These are phyloP conservation scores for Ptilodon capucinus DNA, from an alignment of 2,888 invertebrate species.

Conservation along the genomic window DNA sequence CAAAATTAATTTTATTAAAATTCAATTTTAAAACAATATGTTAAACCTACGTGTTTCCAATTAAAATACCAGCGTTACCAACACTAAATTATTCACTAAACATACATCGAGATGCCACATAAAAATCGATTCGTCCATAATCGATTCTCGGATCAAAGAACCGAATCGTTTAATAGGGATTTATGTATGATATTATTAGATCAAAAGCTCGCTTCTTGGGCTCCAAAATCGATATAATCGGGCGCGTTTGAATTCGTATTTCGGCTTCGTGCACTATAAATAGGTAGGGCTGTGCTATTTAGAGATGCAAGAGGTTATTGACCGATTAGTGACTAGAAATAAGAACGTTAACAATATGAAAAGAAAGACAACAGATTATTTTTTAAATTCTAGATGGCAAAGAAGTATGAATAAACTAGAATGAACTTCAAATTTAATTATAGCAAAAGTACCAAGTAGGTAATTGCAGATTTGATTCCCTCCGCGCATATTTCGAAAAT, in stretches of 20 bases:
- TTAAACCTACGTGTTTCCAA: not conserved
- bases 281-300: constrained; percentile 28
- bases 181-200: constrained; percentile 56
- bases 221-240: constrained; percentile 35
- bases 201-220: constrained; percentile 46
- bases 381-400: too few relatives aligned
- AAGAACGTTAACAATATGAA: too few relatives aligned
- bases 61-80: not conserved
- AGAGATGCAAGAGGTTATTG: constrained; percentile 17
- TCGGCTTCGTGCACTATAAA: constrained; percentile 22
- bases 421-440: too few relatives aligned
- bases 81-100: constrained; percentile 9
- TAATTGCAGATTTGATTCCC: too few relatives aligned
- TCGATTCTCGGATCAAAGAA: constrained; percentile 55
- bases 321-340: constrained; percentile 14
- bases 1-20: not conserved
- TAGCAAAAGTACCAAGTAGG: too few relatives aligned
- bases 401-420: too few relatives aligned
- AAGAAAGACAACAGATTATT: too few relatives aligned
- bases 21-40: not conserved
- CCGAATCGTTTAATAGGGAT: constrained; percentile 52
- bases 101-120: constrained; percentile 21
- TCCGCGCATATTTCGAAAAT: too few relatives aligned
- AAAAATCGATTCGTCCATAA: constrained; percentile 39
- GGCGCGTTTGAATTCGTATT: constrained; percentile 22